Evolutionary conservation across 2,113 vertebrate species (phyloP), one percentile per base, ranked within the genome.

Genomic region (Paracanthobrama guichenoti): DNA sequence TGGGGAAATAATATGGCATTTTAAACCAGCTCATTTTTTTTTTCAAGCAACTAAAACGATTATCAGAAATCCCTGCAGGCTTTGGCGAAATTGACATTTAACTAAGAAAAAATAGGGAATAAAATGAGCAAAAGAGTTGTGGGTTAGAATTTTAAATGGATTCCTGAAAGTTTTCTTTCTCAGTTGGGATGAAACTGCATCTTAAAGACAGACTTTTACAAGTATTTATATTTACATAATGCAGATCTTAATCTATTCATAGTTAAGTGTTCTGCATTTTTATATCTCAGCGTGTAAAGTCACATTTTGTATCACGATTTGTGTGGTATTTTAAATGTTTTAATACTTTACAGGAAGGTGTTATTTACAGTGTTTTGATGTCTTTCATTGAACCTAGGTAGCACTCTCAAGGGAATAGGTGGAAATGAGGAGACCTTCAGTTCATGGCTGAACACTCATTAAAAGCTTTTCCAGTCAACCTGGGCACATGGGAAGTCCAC

Each of bases 1-100:
- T 35, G 64, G 74, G 69, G 79, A 87, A 88, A 85, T 87, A 87
- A 88, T 86, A 87, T 81, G 79, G 79, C 42, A 81, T 84, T 87
- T 85, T 35, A 81, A 85, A 69, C 72, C 72, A 76, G 20, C 55
- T 80, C n/a, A 24, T 85, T 82, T 85, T 85, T 85, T 85, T 55
- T 79, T 60, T 42, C 62, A 72, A 84, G 76, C 77, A 82, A 79
- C 84, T 75, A 80, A 84, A 77, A 59, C 71, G 71, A 87, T 89
- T 87, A 84, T 85, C 60, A 77, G 71, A 84, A 83, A 72, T 80
- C 79, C 79, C 84, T 74, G 14, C 18, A 24, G 79, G 81, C 72
- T 79, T 86, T 66, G 22, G 35, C 46, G 60, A 82, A 85, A 84
- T 60, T 87, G 78, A 71, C 86, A 89, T 87, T 89, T 87, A 87